These are phyloP conservation scores for Lasius fuliginosus DNA, from an alignment of 2,888 invertebrate species.

Conservation along the genomic window DNA sequence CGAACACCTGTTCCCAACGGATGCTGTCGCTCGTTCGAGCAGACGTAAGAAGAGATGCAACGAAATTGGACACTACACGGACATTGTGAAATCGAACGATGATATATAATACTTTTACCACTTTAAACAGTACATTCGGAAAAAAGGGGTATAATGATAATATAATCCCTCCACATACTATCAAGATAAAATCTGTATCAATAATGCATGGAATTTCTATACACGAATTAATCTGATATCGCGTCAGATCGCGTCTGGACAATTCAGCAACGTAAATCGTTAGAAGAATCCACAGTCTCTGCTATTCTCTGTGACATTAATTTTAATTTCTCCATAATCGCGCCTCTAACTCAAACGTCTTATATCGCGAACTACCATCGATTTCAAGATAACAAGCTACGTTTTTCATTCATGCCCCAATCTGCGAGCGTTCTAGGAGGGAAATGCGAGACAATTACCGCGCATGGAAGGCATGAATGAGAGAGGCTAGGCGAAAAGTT, in stretches of 20 bases:
- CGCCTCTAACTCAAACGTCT: background rate
- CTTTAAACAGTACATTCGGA: background rate
- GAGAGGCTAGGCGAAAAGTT: background rate
- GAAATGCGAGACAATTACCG: conserved; percentile 13
- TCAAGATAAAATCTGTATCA: background rate
- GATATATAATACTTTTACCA: conserved; percentile 6
- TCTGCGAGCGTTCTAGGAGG: background rate
- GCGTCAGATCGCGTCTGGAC: background rate
- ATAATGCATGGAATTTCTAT: background rate
- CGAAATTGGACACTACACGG: conserved; percentile 30
- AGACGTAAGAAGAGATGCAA: conserved; percentile 55
- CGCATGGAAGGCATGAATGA: conserved; percentile 25
- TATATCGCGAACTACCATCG: background rate
- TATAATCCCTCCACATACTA: too few species aligned
- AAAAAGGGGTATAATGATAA: background rate
- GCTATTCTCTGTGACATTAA: background rate
- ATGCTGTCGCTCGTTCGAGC: conserved; percentile 49
- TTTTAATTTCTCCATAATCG: background rate
- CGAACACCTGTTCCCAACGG: conserved; percentile 72
- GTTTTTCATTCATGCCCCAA: background rate
- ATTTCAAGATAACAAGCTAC: background rate
- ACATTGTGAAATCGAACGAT: conserved; percentile 28
- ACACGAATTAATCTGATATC: background rate
- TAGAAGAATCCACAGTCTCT: background rate
- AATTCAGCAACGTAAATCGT: too few species aligned